These are phyloP conservation scores for Ceratosolen solmsi DNA, from an alignment of 1,140 invertebrate genomes.

Conservation along the genomic window DNA sequence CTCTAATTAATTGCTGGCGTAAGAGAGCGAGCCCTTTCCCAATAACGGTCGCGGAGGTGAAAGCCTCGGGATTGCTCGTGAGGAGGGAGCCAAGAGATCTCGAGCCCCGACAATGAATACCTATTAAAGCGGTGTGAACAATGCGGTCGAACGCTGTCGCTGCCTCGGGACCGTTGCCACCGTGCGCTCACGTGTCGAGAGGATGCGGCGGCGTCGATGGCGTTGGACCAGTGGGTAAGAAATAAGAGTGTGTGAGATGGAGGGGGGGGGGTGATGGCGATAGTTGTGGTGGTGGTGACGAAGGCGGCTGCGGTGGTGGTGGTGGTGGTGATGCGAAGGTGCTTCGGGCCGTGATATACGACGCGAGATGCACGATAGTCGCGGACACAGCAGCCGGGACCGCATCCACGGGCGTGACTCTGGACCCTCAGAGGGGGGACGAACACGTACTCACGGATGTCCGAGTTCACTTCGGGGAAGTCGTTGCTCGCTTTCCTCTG, in stretches of 20 bases:
- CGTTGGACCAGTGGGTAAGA: not conserved
- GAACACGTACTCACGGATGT: not conserved
- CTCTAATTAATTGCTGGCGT: slow-evolving; percentile 45
- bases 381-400: slow-evolving; percentile 24
- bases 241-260: not conserved
- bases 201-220: no score
- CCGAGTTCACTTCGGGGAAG: slow-evolving; percentile 41
- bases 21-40: slow-evolving; percentile 32
- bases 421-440: not conserved
- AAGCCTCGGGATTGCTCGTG: not conserved
- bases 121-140: slow-evolving; percentile 72
- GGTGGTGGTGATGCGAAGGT: not conserved
- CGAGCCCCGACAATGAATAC: slow-evolving; percentile 65
- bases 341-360: slow-evolving; percentile 64
- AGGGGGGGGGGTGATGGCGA: not conserved
- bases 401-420: slow-evolving; percentile 21
- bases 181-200: not conserved
- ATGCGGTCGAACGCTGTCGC: slow-evolving; percentile 56
- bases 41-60: slow-evolving; percentile 36
- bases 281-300: no score
- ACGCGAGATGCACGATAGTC: slow-evolving; percentile 68
- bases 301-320: no score
- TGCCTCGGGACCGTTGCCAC: slow-evolving; percentile 28
- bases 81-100: slow-evolving; percentile 56
- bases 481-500: not conserved